Base-by-base conservation (phyloP, 2,113 vertebrate genomes). In the Macrotus californicus region DNA sequence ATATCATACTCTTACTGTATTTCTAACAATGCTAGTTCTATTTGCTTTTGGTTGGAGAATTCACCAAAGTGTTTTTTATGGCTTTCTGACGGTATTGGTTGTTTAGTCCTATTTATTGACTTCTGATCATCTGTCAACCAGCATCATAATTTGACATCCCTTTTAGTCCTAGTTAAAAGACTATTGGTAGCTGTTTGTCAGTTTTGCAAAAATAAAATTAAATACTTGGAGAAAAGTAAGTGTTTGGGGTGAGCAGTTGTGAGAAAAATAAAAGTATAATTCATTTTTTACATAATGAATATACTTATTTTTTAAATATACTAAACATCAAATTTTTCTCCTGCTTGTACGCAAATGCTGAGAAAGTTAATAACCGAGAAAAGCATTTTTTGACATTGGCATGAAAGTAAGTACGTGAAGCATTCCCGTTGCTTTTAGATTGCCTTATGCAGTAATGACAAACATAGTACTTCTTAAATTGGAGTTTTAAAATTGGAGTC, bases 401-500 rank as follows among this genome's bases (percentile, higher is more conserved):
- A 31, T 80, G 11, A 34, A 84, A 64, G 22, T 93, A 13, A 22
- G 50, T 14, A 56, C 36, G 26, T 87, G 24, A 89, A 61, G 19
- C 75, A 64, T 95, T 96, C 92, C n/a, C 48, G 92, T 89, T 89
- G 31, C 76, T 81, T 93, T 94, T 96, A 89, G 61, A 86, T 97
- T 94, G 52, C 66, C 34, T 96, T 94, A 93, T 91, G 66, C 59
- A 94, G 36, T 95, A 94, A 87, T 90, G 52, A 66, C 34, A 75
- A 89, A 89, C 39, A 89, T 82, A 92, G 46, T 75, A n/a, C 59
- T 94, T 96, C 83, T 95, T 87, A 94, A 83, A 72, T 85, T 72
- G 73, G 83, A 94, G 61, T 94, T 96, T 94, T 97, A 85, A 91
- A 95, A 76, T 94, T 95, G 82, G 72, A 95, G 16, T 73, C 67